These are phyloP conservation scores for Platynereis dumerilii DNA, from an alignment of 2,888 invertebrate species.

Conservation along the genomic window DNA sequence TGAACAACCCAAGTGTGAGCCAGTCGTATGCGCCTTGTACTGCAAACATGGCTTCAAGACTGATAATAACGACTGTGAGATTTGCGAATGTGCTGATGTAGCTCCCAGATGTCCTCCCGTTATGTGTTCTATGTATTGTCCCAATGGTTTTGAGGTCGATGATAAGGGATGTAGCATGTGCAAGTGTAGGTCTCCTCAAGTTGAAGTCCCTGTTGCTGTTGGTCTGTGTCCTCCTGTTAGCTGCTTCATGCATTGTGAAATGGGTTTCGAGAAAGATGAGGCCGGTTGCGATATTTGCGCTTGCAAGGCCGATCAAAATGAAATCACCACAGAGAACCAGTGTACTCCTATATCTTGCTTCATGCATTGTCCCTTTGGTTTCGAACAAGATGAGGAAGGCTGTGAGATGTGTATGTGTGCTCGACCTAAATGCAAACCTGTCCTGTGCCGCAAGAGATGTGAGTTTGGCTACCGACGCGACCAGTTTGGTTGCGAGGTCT, in stretches of 20 bases:
- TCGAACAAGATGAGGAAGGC: conserved; percentile 12
- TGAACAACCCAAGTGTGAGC: conserved; percentile 8
- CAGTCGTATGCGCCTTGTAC: conserved; percentile 18
- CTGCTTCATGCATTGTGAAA: conserved; percentile 22
- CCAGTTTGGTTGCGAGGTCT: conserved; percentile 4
- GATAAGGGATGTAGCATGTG: conserved; percentile 20
- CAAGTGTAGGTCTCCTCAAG: conserved; percentile 12
- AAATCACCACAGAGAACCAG: neutral
- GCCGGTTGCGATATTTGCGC: conserved; percentile 14
- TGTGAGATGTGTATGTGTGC: conserved; percentile 19
- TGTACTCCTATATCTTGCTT: conserved; percentile 16
- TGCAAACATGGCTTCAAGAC: conserved; percentile 23
- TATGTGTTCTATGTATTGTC: conserved; percentile 18
- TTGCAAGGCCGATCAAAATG: neutral
- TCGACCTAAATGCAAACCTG: neutral
- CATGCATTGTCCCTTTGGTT: conserved; percentile 23
- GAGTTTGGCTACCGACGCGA: conserved; percentile 17
- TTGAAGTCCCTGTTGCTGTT: neutral
- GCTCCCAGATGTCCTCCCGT: neutral
- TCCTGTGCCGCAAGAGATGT: conserved; percentile 20
- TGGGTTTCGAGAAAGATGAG: conserved; percentile 18
- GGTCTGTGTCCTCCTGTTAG: neutral
- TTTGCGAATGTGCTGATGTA: conserved; percentile 2
- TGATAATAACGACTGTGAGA: conserved; percentile 3
- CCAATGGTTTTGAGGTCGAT: conserved; percentile 18